Evolutionary conservation across 2,797 vertebrate species (phyloP), one percentile per base, ranked within the genome.

Genomic region (Linurgus olivaceus): DNA sequence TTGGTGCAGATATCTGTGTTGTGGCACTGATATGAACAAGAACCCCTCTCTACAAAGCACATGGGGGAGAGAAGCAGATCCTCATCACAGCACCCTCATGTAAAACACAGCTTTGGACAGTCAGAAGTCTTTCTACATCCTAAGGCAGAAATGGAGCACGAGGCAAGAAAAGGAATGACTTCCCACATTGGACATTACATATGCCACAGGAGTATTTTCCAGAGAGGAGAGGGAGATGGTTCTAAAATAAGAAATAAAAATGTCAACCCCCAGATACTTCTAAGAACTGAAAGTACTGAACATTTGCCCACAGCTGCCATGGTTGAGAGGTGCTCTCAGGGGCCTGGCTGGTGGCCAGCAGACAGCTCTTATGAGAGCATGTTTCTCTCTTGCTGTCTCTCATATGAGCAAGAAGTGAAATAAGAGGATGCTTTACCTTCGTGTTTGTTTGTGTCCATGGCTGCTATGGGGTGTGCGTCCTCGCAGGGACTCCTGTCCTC

Each of bases 381-480:
- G 1, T 68, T 88, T 88, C 58, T 81, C 78, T 77, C 85, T 91
- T 8, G 1, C 78, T 75, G 17, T 18, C 58, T 81, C 81, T 93
- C 23, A 28, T 57, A 20, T 37, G 38, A 19, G 59, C 51, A 87
- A 67, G 76, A 94, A 93, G 80, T 92, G 88, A 95, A 96, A 90
- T 76, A 90, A 92, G 88, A 96, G 55, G 89, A 71, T 93, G 93
- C 33, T 90, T 97, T 97, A 97, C 97, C 97, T 98, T 96, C 96
- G 73, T 97, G 96, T 95, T 97, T 98, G 95, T 98, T 97, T 97
- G 97, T 96, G 72, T 98, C 97, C 97, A 98, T 98, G 82, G 96
- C 94, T 97, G 95, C 95, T 94, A 50, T 85, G 70, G 84, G 76
- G 25, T 85, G 73, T 89, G 72, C 28, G 81, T 93, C 91, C 92